Evolutionary conservation across 2,113 vertebrate genomes (phyloP), one percentile per base, ranked within the genome.

Genomic region (Speoplatyrhinus poulsoni): DNA sequence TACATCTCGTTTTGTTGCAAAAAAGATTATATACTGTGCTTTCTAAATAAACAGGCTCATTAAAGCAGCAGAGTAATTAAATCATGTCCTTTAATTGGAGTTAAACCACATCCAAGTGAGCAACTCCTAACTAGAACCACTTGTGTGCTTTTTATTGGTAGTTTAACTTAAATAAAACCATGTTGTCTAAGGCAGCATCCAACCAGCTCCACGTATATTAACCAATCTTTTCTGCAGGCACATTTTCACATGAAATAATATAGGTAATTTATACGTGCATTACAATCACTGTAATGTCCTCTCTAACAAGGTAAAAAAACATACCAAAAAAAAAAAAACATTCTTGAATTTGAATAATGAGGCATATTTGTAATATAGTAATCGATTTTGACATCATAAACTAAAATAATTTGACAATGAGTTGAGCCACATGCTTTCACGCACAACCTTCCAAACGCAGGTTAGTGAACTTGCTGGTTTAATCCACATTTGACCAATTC

Each of bases 51-150:
- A 91, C 90, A 88, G 87, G 85, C 85, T 69, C 87, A 89, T 91
- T 91, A 89, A 92, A 90, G 84, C 79, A 85, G 80, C 83, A 91
- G 87, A 90, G 88, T 90, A 91, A 93, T 93, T 89, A 92, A 92
- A 91, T 91, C 89, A 91, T 91, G 91, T 91, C 87, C 88, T 92
- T 87, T 91, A 85, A 90, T 92, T 91, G 90, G 83, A 88, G 89
- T 91, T 87, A 84, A 80, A 76, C 90, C 90, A 92, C 91, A 92
- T 91, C 83, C 82, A 89, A 91, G 88, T 75, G 46, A 89, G 80
- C 73, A 70, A 83, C 81, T 84, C 86, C 78, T 91, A 91, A 92
- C 88, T 90, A 71, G 84, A 92, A 89, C 90, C 90, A 90, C 91
- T 91, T 89, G 90, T 91, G 87, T 87, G 87, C 77, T 73, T 90